These are phyloP conservation scores for Typhlomys cinereus DNA, from an alignment of 2,113 vertebrate genomes.

Conservation along the genomic window DNA sequence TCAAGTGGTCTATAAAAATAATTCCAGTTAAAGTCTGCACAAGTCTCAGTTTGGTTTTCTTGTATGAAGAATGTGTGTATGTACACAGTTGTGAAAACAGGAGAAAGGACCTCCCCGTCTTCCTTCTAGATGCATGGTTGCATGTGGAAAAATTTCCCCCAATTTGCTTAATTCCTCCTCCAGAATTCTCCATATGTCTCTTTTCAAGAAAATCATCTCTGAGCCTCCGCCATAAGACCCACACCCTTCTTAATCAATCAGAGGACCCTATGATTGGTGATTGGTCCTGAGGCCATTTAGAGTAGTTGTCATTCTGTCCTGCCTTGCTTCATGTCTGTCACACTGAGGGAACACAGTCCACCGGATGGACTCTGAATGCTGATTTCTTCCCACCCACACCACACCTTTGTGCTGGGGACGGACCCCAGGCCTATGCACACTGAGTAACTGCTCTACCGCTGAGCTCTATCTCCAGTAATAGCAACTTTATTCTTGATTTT, in stretches of 20 bases:
- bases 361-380: not conserved
- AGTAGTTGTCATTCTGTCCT: not conserved
- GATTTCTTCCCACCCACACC: not conserved
- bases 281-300: not conserved
- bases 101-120: not conserved
- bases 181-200: not conserved
- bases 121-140: not conserved
- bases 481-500: no score
- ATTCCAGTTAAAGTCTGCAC: not conserved
- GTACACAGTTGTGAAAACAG: not conserved
- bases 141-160: not conserved
- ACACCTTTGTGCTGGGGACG: not conserved
- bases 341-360: not conserved
- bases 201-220: not conserved
- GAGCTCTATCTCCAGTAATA: not conserved
- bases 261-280: not conserved
- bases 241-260: not conserved
- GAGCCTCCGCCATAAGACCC: not conserved
- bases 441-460: not conserved
- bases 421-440: not conserved
- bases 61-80: not conserved
- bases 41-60: not conserved
- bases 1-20: constrained; percentile 10
- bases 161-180: not conserved
- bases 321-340: not conserved